These are phyloP conservation scores for Solenopsis invicta DNA, from an alignment of 1,140 invertebrate genomes.

Conservation along the genomic window DNA sequence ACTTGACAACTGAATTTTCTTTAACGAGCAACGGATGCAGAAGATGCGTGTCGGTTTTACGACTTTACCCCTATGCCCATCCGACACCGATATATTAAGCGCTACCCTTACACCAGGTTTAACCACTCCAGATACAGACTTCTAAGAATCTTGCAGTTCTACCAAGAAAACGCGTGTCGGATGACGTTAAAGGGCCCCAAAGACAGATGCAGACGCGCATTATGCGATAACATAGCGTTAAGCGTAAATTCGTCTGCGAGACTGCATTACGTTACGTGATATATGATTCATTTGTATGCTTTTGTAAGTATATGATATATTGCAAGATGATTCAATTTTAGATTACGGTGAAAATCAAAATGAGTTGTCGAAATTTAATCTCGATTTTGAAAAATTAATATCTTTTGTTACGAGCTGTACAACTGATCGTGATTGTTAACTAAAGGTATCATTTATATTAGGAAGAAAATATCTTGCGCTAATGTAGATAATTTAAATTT, in stretches of 20 bases:
- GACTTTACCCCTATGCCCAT: constrained; percentile 51
- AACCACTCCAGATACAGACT: constrained; percentile 74
- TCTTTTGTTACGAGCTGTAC: not conserved
- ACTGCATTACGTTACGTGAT: not conserved
- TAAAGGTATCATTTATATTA: not conserved
- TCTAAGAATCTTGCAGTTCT: constrained; percentile 66
- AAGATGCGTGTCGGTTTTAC: constrained; percentile 36
- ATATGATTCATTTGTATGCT: constrained; percentile 40
- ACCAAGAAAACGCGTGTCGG: constrained; percentile 33
- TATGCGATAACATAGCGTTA: constrained; percentile 28
- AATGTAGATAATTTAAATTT: constrained; percentile 4
- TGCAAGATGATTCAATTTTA: constrained; percentile 33
- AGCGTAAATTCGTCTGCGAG: not conserved
- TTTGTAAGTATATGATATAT: not conserved
- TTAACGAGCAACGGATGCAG: not conserved
- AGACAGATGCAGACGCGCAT: constrained; percentile 16
- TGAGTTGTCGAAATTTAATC: not conserved
- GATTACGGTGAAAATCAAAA: not conserved
- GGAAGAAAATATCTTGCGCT: not conserved
- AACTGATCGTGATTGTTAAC: not conserved
- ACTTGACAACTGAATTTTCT: constrained; percentile 9
- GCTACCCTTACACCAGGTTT: constrained; percentile 64
- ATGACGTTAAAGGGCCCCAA: constrained; percentile 24
- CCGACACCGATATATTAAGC: constrained; percentile 71
- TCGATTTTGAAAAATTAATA: not conserved